Base-by-base conservation (phyloP, 1,140 invertebrate genomes). In the Saccostrea cuccullata region DNA sequence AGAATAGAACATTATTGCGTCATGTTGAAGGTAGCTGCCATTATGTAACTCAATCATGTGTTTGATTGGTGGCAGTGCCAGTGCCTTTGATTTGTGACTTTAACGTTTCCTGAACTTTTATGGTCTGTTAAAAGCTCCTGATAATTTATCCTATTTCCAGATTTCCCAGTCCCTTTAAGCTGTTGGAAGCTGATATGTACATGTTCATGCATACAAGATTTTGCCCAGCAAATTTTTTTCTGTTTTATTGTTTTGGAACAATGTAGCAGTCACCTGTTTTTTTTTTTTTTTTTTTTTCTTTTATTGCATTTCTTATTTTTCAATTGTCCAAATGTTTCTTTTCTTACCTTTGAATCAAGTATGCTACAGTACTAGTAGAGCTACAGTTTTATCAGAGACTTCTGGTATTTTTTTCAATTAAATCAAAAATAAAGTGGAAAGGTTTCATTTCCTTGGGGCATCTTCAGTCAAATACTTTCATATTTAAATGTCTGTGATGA, bases 131-230 rank as follows among this genome's bases (percentile, higher is more conserved):
- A 73, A 73, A 73, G 67, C 26, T 73, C 67, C 1, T 23, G 20
- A 73, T 73, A 73, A 73, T 73, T 73, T 23, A 73, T 73, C 67
- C 67, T 30, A 73, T 73, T 73, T 73, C 67, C 67, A 73, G 67
- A 13, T 23, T 23, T 13, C 67, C 67, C 30, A 0, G 30, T 36
- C 30, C 30, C 30, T 36, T 36, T 36, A 36, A 36, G 30, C 30
- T 36, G 1, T 36, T 36, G 67, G 26, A 73, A 73, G 67, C 6
- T 73, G 67, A 73, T 23, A 73, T 36, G 30, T 17, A 47, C 47
- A 67, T 67, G 60, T 67, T 26, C 1, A 73, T 73, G n/a, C 5
- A 23, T 73, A 23, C 9, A 17, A 0, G 0, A 60, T 20, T 58
- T 20, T 60, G 26, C 23, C 12, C 26, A 73, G 3, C 17, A 13